Conservation (phyloP, 2,888 invertebrate species). For the Dromius quadrimaculatus region DNA sequence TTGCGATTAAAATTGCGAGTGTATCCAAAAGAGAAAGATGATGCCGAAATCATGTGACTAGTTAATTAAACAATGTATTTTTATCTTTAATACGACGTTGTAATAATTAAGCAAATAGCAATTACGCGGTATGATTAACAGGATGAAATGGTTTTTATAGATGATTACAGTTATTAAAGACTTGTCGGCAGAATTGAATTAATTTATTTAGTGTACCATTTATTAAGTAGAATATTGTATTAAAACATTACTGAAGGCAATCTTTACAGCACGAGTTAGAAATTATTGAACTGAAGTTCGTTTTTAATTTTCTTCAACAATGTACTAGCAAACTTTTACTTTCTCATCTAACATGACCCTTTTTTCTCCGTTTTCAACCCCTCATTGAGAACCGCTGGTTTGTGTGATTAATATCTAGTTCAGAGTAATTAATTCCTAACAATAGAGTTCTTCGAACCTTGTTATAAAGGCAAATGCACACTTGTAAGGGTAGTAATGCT, state of each 20-base stretch:
- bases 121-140: slow-evolving; percentile 15
- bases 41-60: slow-evolving; percentile 28
- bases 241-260: no score
- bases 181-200: slow-evolving; percentile 7
- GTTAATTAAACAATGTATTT: slow-evolving; percentile 38
- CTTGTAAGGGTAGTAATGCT: no score
- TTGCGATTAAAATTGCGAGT: background rate
- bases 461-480: slow-evolving; percentile 1
- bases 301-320: background rate
- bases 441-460: slow-evolving; percentile 10
- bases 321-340: background rate
- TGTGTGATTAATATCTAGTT: slow-evolving; percentile 34
- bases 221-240: background rate
- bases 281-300: no score
- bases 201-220: background rate
- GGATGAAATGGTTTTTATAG: background rate
- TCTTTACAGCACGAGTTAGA: no score
- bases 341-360: background rate
- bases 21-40: slow-evolving; percentile 6
- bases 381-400: background rate
- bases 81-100: slow-evolving; percentile 17
- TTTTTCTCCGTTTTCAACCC: background rate
- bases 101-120: slow-evolving; percentile 40
- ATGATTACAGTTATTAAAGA: background rate
- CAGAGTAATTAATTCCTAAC: slow-evolving; percentile 35